Base-by-base conservation (phyloP, 2,888 invertebrate species). In the Macaria notata region DNA sequence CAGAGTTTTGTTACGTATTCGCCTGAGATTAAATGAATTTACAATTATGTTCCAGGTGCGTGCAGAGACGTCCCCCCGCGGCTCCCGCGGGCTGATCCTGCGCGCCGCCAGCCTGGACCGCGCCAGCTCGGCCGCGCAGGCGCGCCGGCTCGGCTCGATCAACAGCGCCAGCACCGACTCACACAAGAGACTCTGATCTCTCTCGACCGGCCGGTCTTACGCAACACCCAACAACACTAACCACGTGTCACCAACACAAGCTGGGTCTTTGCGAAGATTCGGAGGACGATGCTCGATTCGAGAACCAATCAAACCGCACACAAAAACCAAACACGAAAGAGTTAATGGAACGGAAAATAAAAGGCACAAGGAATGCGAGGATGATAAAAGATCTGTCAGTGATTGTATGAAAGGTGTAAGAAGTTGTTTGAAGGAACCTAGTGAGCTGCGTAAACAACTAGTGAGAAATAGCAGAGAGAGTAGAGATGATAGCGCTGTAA, bases 181-280 rank as follows among this genome's bases (percentile, higher is more conserved):
- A 0, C 88, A 89, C 63, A 89, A 91, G 74, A 84, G 84, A 79
- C 91, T 92, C 84, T 92, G 91, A 92, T 91, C 90, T 84, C 77
- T 68, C 74, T 77, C 69, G 72, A 72, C 61, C 50, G 62, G 67
- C 80, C 83, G 80, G 73, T 79, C 75, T 49, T 61, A 57, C 56
- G 63, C 59, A 59, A 65, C 71, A 74, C 77, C 77, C 75, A 75
- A 64, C 45, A 43, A 29, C 46, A 48, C 53, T 38, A 46, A 47
- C 44, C 31, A 29, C 46, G 36, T 41, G 55, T 46, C 44, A 50
- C 3, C 1, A 19, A 43, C 4, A 4, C 42, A 41, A 41, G 36
- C 44, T 49, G 64, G 55, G 61, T 62, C 61, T 64, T 65, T 65
- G 57, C 67, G 62, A 62, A 64, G 56, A 60, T 59, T 59, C 66